Conservation (phyloP, 2,888 invertebrate genomes). For the Andricus curvator region DNA sequence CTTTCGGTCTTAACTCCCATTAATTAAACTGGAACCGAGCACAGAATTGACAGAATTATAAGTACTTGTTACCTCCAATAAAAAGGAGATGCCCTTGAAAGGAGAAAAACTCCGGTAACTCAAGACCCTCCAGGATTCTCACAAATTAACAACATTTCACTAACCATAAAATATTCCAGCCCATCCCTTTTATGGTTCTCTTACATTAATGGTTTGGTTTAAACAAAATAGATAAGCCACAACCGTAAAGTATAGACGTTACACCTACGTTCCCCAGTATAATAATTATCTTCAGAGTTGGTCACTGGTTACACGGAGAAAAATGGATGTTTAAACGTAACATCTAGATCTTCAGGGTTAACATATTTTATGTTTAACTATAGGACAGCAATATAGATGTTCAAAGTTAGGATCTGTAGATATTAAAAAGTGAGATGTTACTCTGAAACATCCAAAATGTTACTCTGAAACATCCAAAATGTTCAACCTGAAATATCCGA, state of each 20-base stretch:
- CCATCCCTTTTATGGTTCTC: slow-evolving; percentile 31
- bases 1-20: no score
- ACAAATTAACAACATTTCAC: slow-evolving; percentile 31
- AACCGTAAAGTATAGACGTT: slow-evolving; percentile 38
- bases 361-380: no score
- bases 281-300: slow-evolving; percentile 24
- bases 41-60: not conserved
- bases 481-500: no score
- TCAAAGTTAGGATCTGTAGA: no score
- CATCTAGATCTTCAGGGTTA: no score
- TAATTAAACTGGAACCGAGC: not conserved
- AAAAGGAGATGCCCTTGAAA: slow-evolving; percentile 25
- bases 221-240: slow-evolving; percentile 38
- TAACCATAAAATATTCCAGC: slow-evolving; percentile 37
- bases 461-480: no score
- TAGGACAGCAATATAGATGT: no score
- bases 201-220: slow-evolving; percentile 32
- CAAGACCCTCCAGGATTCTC: slow-evolving; percentile 28
- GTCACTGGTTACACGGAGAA: no score
- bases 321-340: no score
- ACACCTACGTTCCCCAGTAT: slow-evolving; percentile 36
- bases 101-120: slow-evolving; percentile 24
- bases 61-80: not conserved
- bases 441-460: no score
- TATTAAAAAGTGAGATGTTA: no score